Base-by-base conservation (phyloP, 1,140 invertebrate species). In the Antheraea mylitta region DNA sequence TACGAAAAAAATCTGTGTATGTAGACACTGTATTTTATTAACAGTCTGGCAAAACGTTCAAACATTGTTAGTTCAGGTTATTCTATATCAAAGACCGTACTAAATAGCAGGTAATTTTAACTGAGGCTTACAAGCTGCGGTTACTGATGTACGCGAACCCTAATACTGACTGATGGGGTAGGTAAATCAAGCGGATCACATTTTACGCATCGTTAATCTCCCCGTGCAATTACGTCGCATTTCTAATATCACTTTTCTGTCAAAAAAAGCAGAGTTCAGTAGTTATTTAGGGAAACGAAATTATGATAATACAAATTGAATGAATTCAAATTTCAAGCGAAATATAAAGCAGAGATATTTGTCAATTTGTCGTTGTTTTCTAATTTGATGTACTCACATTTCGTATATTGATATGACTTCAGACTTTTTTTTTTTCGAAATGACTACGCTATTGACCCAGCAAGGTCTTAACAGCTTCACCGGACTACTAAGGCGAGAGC, bases 201-300 rank as follows among this genome's bases (percentile, higher is more conserved):
- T 22, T 61, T 61, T 61, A 30, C 60, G 60, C 18, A 61, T 61
- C 60, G 60, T 61, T 61, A 61, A 61, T 61, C 60, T 61, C 18
- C 60, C 19, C 19, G 8, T 36, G 16, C 60, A 61, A 61, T 61
- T 30, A 61, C n/a, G 60, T 61, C 60, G 19, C 60, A 36, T 53
- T 53, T 53, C 45, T 30, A 36, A 61, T 22, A 36, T 61, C 60
- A 36, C 18, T 30, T 22, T 9, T 36, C 30, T 22, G 11, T 30
- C 19, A 18, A 61, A 61, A 22, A 36, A 13, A 53, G 16, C 45
- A 13, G 16, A 53, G 16, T 16, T 53, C 0, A 53, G 11, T 53
- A 61, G 13, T 18, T 22, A 60, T 9, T 16, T 30, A 11, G 11
- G 22, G 7, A 7, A 42, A 42, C 11, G 3, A 42, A 42, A 42